These are phyloP conservation scores for Ecliptopera silaceata DNA, from an alignment of 2,888 invertebrate genomes.

Conservation along the genomic window DNA sequence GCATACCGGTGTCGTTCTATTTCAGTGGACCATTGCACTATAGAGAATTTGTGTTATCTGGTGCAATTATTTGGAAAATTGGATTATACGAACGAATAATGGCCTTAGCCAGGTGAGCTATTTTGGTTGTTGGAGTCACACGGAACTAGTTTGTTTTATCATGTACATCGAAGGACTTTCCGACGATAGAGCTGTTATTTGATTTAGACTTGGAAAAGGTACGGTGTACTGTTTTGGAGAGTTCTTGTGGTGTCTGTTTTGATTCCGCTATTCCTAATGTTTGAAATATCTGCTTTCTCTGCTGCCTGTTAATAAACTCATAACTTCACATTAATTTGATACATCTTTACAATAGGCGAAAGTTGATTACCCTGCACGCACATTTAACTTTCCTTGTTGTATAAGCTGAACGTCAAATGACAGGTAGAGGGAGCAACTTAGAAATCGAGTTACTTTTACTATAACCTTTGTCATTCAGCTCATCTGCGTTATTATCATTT, in stretches of 20 bases:
- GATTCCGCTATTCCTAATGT: slow-evolving; percentile 21
- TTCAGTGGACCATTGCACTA: slow-evolving; percentile 55
- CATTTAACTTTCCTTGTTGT: slow-evolving; percentile 81
- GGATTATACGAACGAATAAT: slow-evolving; percentile 82
- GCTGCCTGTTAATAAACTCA: neutral
- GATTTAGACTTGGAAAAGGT: slow-evolving; percentile 57
- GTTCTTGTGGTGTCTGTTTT: slow-evolving; percentile 31
- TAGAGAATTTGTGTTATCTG: slow-evolving; percentile 69
- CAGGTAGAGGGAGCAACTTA: slow-evolving; percentile 76
- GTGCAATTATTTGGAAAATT: slow-evolving; percentile 76
- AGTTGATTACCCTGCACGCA: slow-evolving; percentile 73
- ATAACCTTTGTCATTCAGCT: slow-evolving; percentile 55
- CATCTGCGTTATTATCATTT: slow-evolving; percentile 42
- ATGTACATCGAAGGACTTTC: slow-evolving; percentile 73
- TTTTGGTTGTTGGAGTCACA: slow-evolving; percentile 80
- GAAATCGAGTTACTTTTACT: slow-evolving; percentile 76
- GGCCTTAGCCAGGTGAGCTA: slow-evolving; percentile 83
- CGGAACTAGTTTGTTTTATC: slow-evolving; percentile 80
- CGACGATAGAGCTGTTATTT: slow-evolving; percentile 59
- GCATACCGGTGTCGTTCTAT: slow-evolving; percentile 66
- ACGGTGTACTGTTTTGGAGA: slow-evolving; percentile 32
- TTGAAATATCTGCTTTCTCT: neutral
- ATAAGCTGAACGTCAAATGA: slow-evolving; percentile 74
- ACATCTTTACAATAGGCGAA: slow-evolving; percentile 73
- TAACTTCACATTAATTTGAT: slow-evolving; percentile 25